Base-by-base conservation (phyloP, 2,888 invertebrate genomes). In the Volucella inanis region DNA sequence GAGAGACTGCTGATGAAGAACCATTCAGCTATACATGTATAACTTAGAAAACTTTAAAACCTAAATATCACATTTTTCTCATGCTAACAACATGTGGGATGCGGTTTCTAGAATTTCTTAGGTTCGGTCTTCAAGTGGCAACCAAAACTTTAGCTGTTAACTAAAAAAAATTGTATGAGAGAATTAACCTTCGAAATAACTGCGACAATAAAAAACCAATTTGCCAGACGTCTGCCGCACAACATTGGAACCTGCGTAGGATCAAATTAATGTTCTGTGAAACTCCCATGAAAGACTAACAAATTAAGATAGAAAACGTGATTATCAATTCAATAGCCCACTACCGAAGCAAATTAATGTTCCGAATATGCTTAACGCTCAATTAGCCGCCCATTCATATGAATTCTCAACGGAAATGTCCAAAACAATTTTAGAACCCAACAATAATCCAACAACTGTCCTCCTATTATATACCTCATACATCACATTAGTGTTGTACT, bases 401-500 rank as follows among this genome's bases (percentile, higher is more conserved):
- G 67, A 61, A 47, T 38, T 11, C 65, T 31, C 55, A 12, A 45
- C 38, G 11, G 14, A 72, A 74, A 54, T 52, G 12, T n/a, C 54
- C 15, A 31, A 70, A 65, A 39, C n/a, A 64, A 71, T 55, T 18
- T 15, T 12, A 68, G 49, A 43, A 12, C 31, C 76, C 74, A 74
- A 31, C n/a, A 47, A 18, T 52, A 62, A 45, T 43, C 14, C 4
- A 57, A 75, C 75, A 80, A 75, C 75, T 68, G 75, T 59, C 62
- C 57, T 64, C 70, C 57, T 52, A 70, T 76, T 70, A 76, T 76
- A 70, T 70, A 70, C 45, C 41, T 43, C 68, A 80, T 81, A 76
- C 76, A 81, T 81, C 76, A 76, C 14, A 64, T 76, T 76, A 81
- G 76, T 76, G 70, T 57, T 62, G 55, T 49, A 68, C 49, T 75